phyloP scores from a whole-genome alignment of 2,888 invertebrate species.

The Cephus rjabovi region DNA sequence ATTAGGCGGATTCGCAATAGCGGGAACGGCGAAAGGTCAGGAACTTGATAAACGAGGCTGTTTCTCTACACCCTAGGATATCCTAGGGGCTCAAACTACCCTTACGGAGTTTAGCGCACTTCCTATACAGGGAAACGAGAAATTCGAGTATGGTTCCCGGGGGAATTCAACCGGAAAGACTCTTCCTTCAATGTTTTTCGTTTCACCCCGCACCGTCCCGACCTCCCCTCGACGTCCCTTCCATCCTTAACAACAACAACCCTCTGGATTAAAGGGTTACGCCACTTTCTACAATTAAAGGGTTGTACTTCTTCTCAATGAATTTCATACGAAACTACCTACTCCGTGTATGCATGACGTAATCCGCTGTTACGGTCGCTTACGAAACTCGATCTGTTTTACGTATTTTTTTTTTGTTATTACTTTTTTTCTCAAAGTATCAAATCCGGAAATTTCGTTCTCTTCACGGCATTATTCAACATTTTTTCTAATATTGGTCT shows the following conservation, averaged over 20 bases:
- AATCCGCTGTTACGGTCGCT: neutral
- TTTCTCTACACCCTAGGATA: neutral
- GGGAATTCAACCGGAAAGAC: neutral
- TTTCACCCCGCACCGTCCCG: neutral
- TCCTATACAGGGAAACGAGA: neutral
- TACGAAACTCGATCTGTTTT: neutral
- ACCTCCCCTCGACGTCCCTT: neutral
- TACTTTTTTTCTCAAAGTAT: neutral
- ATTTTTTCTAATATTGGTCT: neutral
- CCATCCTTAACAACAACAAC: neutral
- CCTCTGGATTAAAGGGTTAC: neutral
- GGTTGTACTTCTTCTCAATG: neutral
- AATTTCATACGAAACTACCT: neutral
- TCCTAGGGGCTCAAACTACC: neutral
- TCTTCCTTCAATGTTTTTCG: neutral
- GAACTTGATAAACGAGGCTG: slow-evolving; percentile 2
- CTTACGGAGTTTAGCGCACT: neutral
- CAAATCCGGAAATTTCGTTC: neutral
- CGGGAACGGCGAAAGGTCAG: slow-evolving; percentile 1
- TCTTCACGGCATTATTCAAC: neutral
- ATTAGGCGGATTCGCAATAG: neutral
- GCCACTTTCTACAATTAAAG: neutral
- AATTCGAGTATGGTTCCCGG: neutral
- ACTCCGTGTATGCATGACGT: neutral
- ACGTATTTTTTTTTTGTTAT: neutral